Conservation (phyloP, 2,888 invertebrate species). For the Hirtodrosophila confusa region DNA sequence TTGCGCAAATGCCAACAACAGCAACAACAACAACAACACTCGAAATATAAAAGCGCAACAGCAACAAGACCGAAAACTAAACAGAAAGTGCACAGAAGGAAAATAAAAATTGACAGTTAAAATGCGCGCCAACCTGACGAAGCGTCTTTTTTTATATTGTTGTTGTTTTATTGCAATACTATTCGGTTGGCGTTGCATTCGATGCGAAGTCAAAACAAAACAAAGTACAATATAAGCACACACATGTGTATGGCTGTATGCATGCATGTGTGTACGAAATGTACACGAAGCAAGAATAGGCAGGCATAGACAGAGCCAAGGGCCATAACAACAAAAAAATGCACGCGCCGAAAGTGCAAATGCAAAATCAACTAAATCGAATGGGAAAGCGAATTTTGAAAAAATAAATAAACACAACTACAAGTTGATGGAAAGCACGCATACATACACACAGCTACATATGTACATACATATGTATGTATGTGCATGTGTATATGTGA, state of each 20-base stretch:
- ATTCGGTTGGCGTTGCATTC: constrained; percentile 2
- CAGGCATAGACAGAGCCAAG: constrained; percentile 6
- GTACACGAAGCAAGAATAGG: constrained; percentile 1
- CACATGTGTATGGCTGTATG: background rate
- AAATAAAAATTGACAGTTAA: constrained; percentile 34
- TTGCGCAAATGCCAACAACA: constrained; percentile 37
- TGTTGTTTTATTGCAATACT: constrained; percentile 5
- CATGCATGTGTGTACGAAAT: constrained; percentile 1
- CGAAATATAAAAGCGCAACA: constrained; percentile 5
- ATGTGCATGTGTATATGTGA: no score
- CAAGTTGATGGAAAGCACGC: background rate
- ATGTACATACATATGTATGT: background rate
- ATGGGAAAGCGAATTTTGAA: constrained; percentile 26
- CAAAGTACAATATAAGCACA: constrained; percentile 7
- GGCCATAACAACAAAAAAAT: constrained; percentile 16
- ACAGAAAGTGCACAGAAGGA: constrained; percentile 17
- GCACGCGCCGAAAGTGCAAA: constrained; percentile 42
- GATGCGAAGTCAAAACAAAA: constrained; percentile 57
- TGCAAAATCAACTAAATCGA: constrained; percentile 25
- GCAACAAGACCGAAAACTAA: constrained; percentile 13
- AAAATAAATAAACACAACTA: constrained; percentile 8
- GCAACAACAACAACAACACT: constrained; percentile 4
- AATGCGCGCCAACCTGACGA: constrained; percentile 41
- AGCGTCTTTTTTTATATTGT: constrained; percentile 6
- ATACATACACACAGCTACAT: background rate